Percentiles rank a stretch among this genome's conserved stretches.
These are phyloP conservation scores for Labeo catla DNA, from an alignment of 2,113 vertebrate species.

Conservation along the genomic window DNA sequence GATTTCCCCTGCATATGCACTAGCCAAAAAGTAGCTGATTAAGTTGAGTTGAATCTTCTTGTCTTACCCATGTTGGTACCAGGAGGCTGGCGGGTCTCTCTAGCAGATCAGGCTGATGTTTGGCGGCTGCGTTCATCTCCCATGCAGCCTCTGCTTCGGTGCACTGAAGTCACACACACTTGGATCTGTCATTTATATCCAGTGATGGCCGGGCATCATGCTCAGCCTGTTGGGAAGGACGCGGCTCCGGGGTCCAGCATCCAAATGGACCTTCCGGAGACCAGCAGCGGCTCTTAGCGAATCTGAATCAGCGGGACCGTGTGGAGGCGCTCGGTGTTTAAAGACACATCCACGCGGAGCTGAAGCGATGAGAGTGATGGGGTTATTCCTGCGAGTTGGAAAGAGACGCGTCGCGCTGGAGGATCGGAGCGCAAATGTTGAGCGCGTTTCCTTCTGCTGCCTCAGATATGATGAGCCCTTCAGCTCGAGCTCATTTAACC, in stretches of 20 bases:
- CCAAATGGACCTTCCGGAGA: conserved; percentile 33
- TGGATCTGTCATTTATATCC: conserved; percentile 75
- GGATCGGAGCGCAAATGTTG: conserved; percentile 27
- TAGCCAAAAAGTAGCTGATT: neutral
- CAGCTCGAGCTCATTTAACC: conserved; percentile 21
- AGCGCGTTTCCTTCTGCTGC: conserved; percentile 16
- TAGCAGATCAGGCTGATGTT: conserved; percentile 77
- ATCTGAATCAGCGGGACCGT: neutral
- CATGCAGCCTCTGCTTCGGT: conserved; percentile 74
- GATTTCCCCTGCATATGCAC: neutral
- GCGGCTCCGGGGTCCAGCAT: conserved; percentile 42
- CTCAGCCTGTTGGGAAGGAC: conserved; percentile 39
- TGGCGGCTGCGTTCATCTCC: conserved; percentile 88
- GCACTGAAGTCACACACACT: conserved; percentile 73
- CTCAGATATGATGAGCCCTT: neutral
- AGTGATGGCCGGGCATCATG: conserved; percentile 46
- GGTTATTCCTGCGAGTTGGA: neutral
- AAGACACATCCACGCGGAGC: neutral
- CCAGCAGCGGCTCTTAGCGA: conserved; percentile 8
- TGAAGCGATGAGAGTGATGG: neutral
- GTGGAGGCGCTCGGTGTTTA: neutral
- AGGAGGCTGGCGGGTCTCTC: conserved; percentile 83
- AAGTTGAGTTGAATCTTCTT: neutral
- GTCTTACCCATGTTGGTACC: conserved; percentile 87
- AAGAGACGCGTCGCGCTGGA: neutral